Evolutionary conservation across 2,888 invertebrate species (phyloP).

Genomic region (Epirrhoe alternata): DNA sequence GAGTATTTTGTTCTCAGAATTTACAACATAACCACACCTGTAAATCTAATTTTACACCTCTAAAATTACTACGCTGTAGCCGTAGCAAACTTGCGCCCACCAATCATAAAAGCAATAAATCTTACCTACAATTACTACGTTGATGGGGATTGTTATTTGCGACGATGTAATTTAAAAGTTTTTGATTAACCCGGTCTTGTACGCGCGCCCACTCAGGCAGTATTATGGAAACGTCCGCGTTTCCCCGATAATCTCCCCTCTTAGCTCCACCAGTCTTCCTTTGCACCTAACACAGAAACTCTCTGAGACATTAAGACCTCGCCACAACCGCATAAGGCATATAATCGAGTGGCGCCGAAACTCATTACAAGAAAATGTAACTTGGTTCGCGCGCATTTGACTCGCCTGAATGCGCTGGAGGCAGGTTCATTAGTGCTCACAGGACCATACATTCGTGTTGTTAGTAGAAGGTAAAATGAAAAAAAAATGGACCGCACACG

Average conservation of each 20-base stretch:
- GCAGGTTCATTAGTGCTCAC: conserved; percentile 70
- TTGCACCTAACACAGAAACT: conserved; percentile 33
- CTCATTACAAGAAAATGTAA: conserved; percentile 51
- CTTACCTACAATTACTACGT: not conserved
- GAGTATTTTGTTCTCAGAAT: not conserved
- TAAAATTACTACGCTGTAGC: not conserved
- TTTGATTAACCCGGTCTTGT: conserved; percentile 35
- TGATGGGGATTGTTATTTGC: not conserved
- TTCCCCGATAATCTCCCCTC: conserved; percentile 56
- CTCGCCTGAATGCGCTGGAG: conserved; percentile 58
- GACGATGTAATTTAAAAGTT: conserved; percentile 27
- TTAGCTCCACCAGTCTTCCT: conserved; percentile 46
- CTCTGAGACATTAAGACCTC: conserved; percentile 33
- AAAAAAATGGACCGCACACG: conserved; percentile 51
- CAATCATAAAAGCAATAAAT: conserved; percentile 1
- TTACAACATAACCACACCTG: not conserved
- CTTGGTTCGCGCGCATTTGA: conserved; percentile 50
- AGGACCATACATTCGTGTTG: conserved; percentile 61
- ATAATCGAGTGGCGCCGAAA: conserved; percentile 46
- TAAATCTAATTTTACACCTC: not conserved
- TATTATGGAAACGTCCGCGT: conserved; percentile 53
- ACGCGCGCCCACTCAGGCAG: conserved; percentile 45
- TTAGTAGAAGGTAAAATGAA: conserved; percentile 57
- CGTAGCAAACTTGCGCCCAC: not conserved
- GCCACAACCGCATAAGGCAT: conserved; percentile 46